Base-by-base conservation (phyloP, 2,888 invertebrate genomes). In the Eupithecia subumbrata region DNA sequence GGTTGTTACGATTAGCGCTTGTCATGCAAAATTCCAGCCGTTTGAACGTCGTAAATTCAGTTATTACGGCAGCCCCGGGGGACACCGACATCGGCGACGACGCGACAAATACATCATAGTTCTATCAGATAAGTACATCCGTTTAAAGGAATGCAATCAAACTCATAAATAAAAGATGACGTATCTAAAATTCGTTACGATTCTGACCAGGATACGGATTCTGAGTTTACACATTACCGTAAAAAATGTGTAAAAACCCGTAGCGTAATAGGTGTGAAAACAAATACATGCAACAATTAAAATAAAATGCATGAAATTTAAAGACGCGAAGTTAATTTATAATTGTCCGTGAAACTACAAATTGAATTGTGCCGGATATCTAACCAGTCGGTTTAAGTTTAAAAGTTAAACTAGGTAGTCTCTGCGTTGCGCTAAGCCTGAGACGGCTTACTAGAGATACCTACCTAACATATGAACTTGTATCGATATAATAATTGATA, bases 1-100 rank as follows among this genome's bases (percentile, higher is more conserved):
- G 83, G 83, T 81, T 72, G 82, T 77, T 81, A 81, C 86, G 85
- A 88, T 88, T 88, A 84, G 83, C 85, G 80, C 84, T 91, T 91
- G 89, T 91, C 84, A 91, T 91, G 91, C 86, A 88, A 91, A 91
- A 88, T 84, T 85, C 83, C 81, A 83, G 72, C 73, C 82, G 84
- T 85, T 86, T 82, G 84, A 84, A 84, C 86, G 82, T 84, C 82
- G 83, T 82, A 82, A 83, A 84, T 85, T 83, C 79, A 77, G 78
- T 83, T 84, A 84, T 82, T 81, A 85, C 79, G 82, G 78, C 76
- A 79, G 78, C 83, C 84, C 78, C 76, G 45, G 80, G 84, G 82
- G 79, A 80, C 78, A 74, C 71, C 48, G 69, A 78, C 77, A 72
- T 72, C 81, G 79, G 76, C 82, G 80, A 81, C 79, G 81, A 80